Conservation (phyloP, 2,113 vertebrate species). For the Megaleporinus macrocephalus region DNA sequence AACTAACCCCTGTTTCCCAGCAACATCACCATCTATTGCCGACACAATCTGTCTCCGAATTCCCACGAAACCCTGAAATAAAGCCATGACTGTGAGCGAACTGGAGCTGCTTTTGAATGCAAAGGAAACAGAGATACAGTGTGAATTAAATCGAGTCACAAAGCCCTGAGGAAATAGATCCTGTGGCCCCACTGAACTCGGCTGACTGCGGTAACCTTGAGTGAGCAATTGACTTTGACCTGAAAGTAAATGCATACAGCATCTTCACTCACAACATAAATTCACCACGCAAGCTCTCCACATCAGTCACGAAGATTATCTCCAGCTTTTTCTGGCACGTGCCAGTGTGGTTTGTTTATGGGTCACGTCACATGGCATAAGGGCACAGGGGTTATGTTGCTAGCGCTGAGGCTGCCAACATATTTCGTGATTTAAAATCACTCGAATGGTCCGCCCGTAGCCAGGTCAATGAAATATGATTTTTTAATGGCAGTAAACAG, state of each 20-base stretch:
- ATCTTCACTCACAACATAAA: background rate
- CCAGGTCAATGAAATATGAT: background rate
- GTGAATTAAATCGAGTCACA: conserved; percentile 9
- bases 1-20: conserved; percentile 13
- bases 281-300: background rate
- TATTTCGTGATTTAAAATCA: background rate
- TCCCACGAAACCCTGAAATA: conserved; percentile 6
- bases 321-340: background rate
- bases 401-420: background rate
- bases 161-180: conserved; percentile 25
- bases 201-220: conserved; percentile 18
- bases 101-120: background rate
- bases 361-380: conserved; percentile 6
- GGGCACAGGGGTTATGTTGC: background rate
- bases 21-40: background rate
- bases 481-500: background rate
- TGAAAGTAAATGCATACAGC: background rate
- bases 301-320: conserved; percentile 1
- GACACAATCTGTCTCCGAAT: conserved; percentile 17
- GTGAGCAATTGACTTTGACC: background rate
- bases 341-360: background rate
- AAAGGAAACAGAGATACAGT: conserved; percentile 15
- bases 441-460: background rate
- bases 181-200: conserved; percentile 1
- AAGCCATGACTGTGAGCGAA: background rate